Evolutionary conservation across 2,888 invertebrate genomes (phyloP).

Genomic region (Caenorhabditis sp.): DNA sequence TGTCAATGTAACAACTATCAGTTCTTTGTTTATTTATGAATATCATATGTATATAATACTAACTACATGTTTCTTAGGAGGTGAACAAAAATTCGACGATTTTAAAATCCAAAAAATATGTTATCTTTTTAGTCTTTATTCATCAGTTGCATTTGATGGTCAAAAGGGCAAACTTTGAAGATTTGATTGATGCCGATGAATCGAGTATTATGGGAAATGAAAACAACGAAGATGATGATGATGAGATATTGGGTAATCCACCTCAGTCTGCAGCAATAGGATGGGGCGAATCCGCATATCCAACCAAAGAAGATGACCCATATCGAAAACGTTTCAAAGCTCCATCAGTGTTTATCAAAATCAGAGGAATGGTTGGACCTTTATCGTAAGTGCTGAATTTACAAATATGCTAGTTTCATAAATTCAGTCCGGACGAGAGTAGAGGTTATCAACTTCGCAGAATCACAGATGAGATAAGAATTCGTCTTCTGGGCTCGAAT

Average conservation of each 20-base stretch:
- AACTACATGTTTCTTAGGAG: not conserved
- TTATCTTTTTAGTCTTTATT: not conserved
- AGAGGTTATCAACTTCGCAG: not conserved
- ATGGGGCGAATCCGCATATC: slow-evolving; percentile 7
- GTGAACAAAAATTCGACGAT: not conserved
- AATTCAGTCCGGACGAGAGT: not conserved
- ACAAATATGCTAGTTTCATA: no score
- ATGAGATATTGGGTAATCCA: not conserved
- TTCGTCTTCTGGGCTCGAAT: not conserved
- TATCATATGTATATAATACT: not conserved
- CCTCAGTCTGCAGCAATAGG: no score
- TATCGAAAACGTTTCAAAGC: slow-evolving; percentile 9
- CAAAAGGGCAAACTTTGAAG: not conserved
- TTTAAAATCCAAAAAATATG: not conserved
- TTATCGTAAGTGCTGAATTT: not conserved
- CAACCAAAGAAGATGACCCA: not conserved
- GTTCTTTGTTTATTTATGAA: not conserved
- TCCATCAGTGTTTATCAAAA: slow-evolving; percentile 13
- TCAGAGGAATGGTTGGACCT: slow-evolving; percentile 16
- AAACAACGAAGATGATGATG: not conserved
- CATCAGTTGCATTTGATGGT: not conserved
- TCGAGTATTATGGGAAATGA: not conserved
- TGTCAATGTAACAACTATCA: not conserved
- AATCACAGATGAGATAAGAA: not conserved
- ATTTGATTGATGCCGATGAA: not conserved